phyloP scores from a whole-genome alignment of 2,888 invertebrate genomes.

The Sphecodes monilicornis region DNA sequence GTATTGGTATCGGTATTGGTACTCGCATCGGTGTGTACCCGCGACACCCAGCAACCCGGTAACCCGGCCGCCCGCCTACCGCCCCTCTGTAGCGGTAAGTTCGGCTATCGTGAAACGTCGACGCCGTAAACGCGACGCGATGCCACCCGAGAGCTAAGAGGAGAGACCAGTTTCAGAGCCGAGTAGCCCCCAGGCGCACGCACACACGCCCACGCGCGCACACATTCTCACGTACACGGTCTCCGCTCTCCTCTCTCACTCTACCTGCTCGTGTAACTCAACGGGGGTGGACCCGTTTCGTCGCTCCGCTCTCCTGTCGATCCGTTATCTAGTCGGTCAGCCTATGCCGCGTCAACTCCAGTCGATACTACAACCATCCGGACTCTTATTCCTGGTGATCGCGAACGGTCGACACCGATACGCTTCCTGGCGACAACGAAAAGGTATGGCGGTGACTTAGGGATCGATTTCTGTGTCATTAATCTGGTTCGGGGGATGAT shows the following conservation, averaged over 20 bases:
- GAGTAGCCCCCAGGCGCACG: slow-evolving; percentile 43
- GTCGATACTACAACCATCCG: background rate
- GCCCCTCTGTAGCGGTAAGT: slow-evolving; percentile 44
- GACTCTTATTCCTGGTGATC: background rate
- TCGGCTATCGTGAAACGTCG: slow-evolving; percentile 76
- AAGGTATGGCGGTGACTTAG: background rate
- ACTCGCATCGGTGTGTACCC: slow-evolving; percentile 28
- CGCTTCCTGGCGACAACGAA: background rate
- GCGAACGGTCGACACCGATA: background rate
- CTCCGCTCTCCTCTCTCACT: background rate
- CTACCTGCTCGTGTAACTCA: background rate
- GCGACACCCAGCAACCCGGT: slow-evolving; percentile 21
- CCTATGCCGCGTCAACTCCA: slow-evolving; percentile 8
- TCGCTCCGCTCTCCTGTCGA: slow-evolving; percentile 3
- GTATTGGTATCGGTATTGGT: background rate
- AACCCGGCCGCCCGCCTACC: background rate
- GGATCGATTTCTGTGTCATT: background rate
- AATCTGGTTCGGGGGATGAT: background rate
- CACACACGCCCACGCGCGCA: slow-evolving; percentile 13
- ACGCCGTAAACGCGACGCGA: slow-evolving; percentile 82
- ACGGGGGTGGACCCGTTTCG: background rate
- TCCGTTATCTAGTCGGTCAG: slow-evolving; percentile 9
- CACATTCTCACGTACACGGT: background rate
- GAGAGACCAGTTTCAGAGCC: slow-evolving; percentile 55
- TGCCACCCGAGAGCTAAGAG: slow-evolving; percentile 80